Evolutionary conservation across 2,797 vertebrate genomes (phyloP).

Genomic region (Podarcis lilfordi): DNA sequence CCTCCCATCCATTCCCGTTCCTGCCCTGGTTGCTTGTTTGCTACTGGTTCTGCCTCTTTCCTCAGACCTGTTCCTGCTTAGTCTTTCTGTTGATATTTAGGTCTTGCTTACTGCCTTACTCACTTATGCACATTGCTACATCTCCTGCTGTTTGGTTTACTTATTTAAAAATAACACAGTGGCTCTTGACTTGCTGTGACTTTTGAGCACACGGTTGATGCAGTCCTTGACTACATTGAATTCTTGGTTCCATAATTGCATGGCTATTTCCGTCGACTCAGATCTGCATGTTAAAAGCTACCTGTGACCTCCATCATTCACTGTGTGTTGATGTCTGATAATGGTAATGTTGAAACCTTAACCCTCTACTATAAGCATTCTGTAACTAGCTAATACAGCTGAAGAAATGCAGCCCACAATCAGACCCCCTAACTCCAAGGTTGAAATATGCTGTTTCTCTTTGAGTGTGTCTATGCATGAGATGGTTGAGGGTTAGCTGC

Average conservation of each 20-base stretch:
- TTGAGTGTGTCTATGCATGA: neutral
- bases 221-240: neutral
- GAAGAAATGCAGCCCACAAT: neutral
- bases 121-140: neutral
- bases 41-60: neutral
- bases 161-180: neutral
- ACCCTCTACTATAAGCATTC: neutral
- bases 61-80: neutral
- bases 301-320: neutral
- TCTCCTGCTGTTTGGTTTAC: neutral
- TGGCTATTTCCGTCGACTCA: neutral
- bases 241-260: neutral
- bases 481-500: neutral
- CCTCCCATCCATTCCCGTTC: no score
- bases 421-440: neutral
- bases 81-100: neutral
- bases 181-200: neutral
- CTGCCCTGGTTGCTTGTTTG: neutral
- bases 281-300: neutral
- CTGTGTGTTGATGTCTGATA: neutral
- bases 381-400: neutral
- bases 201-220: neutral
- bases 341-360: neutral
- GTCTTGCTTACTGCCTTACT: neutral
- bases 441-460: neutral